Percentiles rank a stretch among this genome's conserved stretches.
Evolutionary conservation across 2,888 invertebrate genomes (phyloP).

Genomic region (Subacronicta megacephala): DNA sequence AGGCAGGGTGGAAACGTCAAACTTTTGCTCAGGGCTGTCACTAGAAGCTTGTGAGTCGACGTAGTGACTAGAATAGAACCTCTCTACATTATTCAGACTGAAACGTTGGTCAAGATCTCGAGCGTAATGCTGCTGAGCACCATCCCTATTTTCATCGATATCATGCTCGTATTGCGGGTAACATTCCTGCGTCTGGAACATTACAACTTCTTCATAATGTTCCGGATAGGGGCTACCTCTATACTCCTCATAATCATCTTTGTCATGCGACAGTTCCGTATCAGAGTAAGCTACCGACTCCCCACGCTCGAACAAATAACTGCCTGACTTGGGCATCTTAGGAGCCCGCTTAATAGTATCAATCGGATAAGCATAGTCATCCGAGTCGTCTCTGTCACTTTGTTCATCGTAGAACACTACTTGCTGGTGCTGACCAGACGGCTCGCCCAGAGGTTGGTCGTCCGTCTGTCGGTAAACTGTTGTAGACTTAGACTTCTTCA

Average conservation of each 20-base stretch:
- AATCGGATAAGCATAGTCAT: slow-evolving; percentile 86
- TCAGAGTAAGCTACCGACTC: slow-evolving; percentile 85
- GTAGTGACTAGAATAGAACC: slow-evolving; percentile 87
- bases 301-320: slow-evolving; percentile 81
- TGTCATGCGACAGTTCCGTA: slow-evolving; percentile 80
- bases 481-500: slow-evolving; percentile 81
- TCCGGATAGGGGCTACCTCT: slow-evolving; percentile 86
- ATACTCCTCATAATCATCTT: slow-evolving; percentile 84
- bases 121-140: slow-evolving; percentile 71
- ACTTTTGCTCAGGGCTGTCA: slow-evolving; percentile 92
- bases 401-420: slow-evolving; percentile 80
- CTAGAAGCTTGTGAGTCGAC: slow-evolving; percentile 91
- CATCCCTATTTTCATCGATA: slow-evolving; percentile 65
- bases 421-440: slow-evolving; percentile 76
- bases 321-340: slow-evolving; percentile 80
- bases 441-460: slow-evolving; percentile 76
- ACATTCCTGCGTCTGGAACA: slow-evolving; percentile 86
- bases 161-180: slow-evolving; percentile 84
- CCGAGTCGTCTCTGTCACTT: slow-evolving; percentile 85
- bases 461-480: slow-evolving; percentile 78
- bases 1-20: slow-evolving; percentile 94
- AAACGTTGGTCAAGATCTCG: slow-evolving; percentile 85
- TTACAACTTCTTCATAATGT: slow-evolving; percentile 80
- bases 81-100: slow-evolving; percentile 84
- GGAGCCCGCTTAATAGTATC: slow-evolving; percentile 88